Conservation (phyloP, 2,113 vertebrate genomes). For the Pomatostomus ruficeps region DNA sequence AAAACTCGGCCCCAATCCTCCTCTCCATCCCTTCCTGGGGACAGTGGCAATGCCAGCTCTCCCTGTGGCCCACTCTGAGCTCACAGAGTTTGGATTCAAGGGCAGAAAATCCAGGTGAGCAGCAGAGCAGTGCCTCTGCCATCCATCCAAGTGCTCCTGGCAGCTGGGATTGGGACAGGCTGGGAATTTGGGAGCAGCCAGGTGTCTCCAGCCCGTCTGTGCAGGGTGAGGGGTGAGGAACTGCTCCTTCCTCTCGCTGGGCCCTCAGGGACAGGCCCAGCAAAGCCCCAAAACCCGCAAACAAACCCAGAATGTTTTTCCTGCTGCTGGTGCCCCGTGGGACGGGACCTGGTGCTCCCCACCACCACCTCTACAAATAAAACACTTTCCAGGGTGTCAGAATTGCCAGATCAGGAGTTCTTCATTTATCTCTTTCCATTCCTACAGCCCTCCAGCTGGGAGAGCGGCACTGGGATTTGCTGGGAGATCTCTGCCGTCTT, state of each 20-base stretch:
- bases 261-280: background rate
- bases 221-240: background rate
- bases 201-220: slow-evolving; percentile 28
- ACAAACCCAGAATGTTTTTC: too few species aligned
- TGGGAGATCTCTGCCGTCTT: background rate
- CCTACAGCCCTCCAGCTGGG: background rate
- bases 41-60: background rate
- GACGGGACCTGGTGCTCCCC: background rate
- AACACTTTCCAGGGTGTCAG: background rate
- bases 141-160: background rate
- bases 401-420: background rate
- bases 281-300: background rate
- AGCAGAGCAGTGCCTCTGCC: background rate
- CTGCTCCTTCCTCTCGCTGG: background rate
- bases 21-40: background rate
- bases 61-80: background rate
- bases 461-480: background rate
- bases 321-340: background rate
- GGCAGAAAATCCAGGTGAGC: background rate
- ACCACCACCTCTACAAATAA: background rate
- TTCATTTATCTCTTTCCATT: background rate
- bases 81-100: background rate
- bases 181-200: background rate
- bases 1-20: background rate
- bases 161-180: background rate